phyloP scores from a whole-genome alignment of 2,797 vertebrate species.

The Strix occidentalis region DNA sequence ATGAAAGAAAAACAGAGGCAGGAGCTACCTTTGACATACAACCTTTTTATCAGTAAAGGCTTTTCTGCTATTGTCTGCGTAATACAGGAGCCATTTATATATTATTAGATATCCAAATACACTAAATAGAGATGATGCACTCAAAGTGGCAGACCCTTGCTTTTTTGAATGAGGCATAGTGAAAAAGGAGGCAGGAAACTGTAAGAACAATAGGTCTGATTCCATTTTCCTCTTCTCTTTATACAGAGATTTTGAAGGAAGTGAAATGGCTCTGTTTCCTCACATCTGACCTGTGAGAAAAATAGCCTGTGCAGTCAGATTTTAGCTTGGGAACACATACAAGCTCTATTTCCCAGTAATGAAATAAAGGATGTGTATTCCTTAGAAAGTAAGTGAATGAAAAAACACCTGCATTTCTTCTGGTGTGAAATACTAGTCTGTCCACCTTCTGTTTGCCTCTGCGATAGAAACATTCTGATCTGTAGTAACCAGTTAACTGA shows the following conservation, averaged over 20 bases:
- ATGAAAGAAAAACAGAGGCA: neutral
- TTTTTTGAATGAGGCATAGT: slow-evolving; percentile 4
- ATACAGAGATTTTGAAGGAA: slow-evolving; percentile 53
- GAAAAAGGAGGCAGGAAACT: slow-evolving; percentile 43
- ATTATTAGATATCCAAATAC: neutral
- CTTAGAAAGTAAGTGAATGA: slow-evolving; percentile 2
- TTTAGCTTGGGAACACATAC: slow-evolving; percentile 45
- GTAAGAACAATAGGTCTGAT: slow-evolving; percentile 59
- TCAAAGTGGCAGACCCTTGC: neutral
- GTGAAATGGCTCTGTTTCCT: slow-evolving; percentile 54
- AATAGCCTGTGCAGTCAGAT: slow-evolving; percentile 33
- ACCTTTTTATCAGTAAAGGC: neutral
- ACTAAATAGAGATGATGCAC: neutral
- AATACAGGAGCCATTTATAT: neutral
- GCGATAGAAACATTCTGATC: neutral
- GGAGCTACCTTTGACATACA: neutral
- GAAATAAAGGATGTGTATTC: neutral
- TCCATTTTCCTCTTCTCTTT: slow-evolving; percentile 50
- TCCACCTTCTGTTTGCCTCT: neutral
- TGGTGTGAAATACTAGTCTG: neutral
- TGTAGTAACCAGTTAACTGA: neutral
- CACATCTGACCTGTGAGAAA: slow-evolving; percentile 61
- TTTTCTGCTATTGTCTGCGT: neutral
- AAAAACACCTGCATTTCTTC: neutral
- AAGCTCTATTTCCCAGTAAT: slow-evolving; percentile 26